Evolutionary conservation across 2,797 vertebrate genomes (phyloP).

Genomic region (Galaxias olidus): DNA sequence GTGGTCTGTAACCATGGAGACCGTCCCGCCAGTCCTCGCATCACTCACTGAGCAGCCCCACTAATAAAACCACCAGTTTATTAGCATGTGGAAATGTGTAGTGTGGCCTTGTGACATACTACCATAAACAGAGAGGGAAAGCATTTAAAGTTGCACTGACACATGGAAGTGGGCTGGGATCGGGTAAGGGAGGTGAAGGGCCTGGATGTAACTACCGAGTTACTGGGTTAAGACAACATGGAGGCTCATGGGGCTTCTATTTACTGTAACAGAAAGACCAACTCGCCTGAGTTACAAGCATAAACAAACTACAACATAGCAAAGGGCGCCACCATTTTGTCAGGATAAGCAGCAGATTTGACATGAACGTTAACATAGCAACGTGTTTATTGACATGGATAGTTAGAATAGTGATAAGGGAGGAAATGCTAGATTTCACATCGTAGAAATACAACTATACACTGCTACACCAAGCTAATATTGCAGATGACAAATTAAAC

Average conservation of each 20-base stretch:
- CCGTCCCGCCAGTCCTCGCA: constrained; percentile 42
- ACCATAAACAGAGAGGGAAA: constrained; percentile 57
- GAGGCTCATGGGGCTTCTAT: background rate
- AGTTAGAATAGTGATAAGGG: too few relatives aligned
- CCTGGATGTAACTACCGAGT: constrained; percentile 29
- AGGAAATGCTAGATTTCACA: too few relatives aligned
- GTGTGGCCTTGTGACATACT: constrained; percentile 63
- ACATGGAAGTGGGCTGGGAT: constrained; percentile 32
- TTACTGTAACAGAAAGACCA: background rate
- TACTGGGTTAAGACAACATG: constrained; percentile 46
- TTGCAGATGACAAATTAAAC: too few relatives aligned
- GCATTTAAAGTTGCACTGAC: constrained; percentile 50
- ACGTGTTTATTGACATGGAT: too few relatives aligned
- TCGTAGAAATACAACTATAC: too few relatives aligned
- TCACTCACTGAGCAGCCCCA: constrained; percentile 42
- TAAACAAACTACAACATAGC: background rate
- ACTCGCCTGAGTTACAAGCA: background rate
- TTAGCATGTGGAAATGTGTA: constrained; percentile 61
- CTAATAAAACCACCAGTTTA: constrained; percentile 63
- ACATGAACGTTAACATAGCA: too few relatives aligned
- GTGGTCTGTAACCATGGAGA: constrained; percentile 55
- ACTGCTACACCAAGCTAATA: too few relatives aligned
- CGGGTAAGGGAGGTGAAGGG: constrained; percentile 36
- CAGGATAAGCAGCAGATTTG: too few relatives aligned
- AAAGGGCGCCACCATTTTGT: background rate